phyloP scores from a whole-genome alignment of 2,797 vertebrate genomes.

The Neosilurus hyrtlii region DNA sequence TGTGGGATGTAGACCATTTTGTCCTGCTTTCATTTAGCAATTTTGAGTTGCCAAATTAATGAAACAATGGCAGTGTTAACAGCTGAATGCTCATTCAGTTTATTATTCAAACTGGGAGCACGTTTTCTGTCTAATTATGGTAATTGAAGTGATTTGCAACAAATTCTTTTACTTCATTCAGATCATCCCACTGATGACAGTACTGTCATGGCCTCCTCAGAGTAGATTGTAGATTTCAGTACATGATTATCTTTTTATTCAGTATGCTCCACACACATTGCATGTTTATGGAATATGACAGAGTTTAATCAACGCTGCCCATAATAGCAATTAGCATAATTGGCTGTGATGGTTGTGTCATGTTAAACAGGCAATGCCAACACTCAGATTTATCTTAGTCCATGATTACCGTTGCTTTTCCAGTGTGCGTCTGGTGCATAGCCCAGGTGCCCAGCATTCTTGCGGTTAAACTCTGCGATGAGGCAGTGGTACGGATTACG shows the following conservation, averaged over 20 bases:
- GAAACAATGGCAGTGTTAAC: not conserved
- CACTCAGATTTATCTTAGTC: not conserved
- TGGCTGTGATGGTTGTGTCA: not conserved
- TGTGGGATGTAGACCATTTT: not conserved
- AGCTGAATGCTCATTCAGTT: no score
- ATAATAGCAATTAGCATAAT: not conserved
- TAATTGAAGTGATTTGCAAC: not conserved
- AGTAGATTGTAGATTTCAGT: not conserved
- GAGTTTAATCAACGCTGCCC: not conserved
- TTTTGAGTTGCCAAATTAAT: not conserved
- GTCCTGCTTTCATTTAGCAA: not conserved
- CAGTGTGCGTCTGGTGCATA: conserved; percentile 86
- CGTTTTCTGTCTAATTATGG: not conserved
- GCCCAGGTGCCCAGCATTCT: conserved; percentile 91
- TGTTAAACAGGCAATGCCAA: not conserved
- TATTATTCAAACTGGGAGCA: not conserved
- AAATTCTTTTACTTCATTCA: not conserved
- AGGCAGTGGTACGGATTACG: conserved; percentile 92
- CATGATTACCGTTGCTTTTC: conserved; percentile 84
- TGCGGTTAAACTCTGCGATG: conserved; percentile 91
- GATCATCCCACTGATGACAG: not conserved
- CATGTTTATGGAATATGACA: not conserved
- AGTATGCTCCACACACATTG: not conserved
- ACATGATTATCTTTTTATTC: not conserved
- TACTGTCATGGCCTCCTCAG: not conserved